Evolutionary conservation across 2,797 vertebrate species (phyloP).

Genomic region (Oreochromis grahami): DNA sequence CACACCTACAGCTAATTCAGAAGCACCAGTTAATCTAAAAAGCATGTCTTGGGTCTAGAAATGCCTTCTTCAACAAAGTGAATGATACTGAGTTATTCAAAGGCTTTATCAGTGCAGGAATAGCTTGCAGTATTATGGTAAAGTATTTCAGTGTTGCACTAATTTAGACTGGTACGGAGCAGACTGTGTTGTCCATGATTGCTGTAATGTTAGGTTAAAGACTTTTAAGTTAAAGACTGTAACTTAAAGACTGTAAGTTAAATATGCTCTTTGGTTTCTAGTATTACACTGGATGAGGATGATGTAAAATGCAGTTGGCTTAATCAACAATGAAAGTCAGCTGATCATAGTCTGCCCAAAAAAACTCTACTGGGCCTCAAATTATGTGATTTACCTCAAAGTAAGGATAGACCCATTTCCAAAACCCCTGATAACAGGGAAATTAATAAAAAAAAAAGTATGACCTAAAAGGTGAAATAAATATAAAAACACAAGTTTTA

Average conservation of each 20-base stretch:
- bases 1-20: neutral
- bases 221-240: neutral
- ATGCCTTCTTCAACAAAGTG: neutral
- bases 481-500: neutral
- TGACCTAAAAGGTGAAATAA: neutral
- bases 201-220: neutral
- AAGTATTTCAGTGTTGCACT: neutral
- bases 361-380: neutral
- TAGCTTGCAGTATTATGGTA: neutral
- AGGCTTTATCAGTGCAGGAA: neutral
- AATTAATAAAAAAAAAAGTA: fast-evolving
- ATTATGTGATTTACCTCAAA: neutral
- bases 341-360: neutral
- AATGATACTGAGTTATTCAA: neutral
- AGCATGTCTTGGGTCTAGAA: neutral
- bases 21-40: neutral
- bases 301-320: neutral
- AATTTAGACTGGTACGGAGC: neutral
- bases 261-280: neutral
- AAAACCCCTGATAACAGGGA: neutral
- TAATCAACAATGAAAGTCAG: neutral
- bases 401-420: neutral
- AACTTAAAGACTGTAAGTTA: neutral
- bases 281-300: neutral
- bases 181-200: neutral